Conservation (phyloP, 2,113 vertebrate species). For the Pheucticus melanocephalus region DNA sequence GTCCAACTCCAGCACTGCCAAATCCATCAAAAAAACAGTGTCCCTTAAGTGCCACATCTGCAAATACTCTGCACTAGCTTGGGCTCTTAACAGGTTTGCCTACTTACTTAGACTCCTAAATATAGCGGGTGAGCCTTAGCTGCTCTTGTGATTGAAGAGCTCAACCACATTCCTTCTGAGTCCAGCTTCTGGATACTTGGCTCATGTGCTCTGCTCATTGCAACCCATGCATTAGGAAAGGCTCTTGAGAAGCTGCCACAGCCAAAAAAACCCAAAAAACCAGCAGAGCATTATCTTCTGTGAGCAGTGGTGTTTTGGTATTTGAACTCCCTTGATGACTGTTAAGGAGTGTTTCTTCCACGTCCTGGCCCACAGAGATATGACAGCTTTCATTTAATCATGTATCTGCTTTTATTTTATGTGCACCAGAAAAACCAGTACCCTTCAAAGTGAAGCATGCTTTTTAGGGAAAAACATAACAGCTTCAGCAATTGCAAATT, state of each 20-base stretch:
- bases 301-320: neutral
- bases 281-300: neutral
- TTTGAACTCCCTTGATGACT: neutral
- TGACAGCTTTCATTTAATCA: neutral
- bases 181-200: neutral
- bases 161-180: neutral
- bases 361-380: neutral
- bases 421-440: neutral
- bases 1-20: neutral
- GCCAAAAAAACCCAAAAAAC: neutral
- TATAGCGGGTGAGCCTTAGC: neutral
- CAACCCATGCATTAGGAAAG: neutral
- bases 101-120: neutral
- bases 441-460: neutral
- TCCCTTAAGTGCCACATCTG: neutral
- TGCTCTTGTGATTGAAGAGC: neutral
- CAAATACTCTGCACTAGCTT: neutral
- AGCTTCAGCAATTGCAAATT: neutral
- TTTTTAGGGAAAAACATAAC: neutral
- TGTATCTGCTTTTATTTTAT: neutral
- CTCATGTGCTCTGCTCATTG: neutral
- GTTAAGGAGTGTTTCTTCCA: neutral
- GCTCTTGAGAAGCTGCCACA: neutral
- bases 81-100: neutral
- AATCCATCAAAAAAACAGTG: neutral